A percentile compares a stretch with the other conserved stretches of the same genome.
phyloP scores from a whole-genome alignment of 2,113 vertebrate genomes.

The Hemicordylus capensis region DNA sequence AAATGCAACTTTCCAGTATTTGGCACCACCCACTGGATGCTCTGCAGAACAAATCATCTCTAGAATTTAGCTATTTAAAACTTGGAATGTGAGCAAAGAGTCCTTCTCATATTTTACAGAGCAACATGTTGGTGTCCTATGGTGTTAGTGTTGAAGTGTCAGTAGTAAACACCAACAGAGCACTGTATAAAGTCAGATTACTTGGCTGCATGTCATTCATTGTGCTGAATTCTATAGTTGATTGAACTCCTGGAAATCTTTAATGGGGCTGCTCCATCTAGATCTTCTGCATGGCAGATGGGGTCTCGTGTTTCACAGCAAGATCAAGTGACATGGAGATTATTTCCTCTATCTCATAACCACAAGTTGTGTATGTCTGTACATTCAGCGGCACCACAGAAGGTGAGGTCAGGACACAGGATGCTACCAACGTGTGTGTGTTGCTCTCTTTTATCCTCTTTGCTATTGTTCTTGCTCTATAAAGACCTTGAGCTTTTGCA shows the following conservation, averaged over 20 bases:
- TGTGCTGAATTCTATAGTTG: neutral
- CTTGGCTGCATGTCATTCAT: neutral
- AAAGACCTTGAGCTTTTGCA: neutral
- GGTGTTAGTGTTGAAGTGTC: constrained; percentile 16
- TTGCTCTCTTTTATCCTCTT: neutral
- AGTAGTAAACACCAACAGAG: neutral
- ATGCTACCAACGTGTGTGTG: neutral
- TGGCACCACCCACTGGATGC: constrained; percentile 72
- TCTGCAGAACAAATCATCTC: constrained; percentile 48
- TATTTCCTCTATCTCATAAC: neutral
- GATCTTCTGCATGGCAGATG: neutral
- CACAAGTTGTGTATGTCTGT: neutral
- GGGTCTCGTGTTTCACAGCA: neutral
- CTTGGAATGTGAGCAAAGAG: neutral
- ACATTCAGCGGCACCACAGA: neutral
- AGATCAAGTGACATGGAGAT: neutral
- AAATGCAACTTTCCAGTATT: constrained; percentile 50
- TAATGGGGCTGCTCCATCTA: neutral
- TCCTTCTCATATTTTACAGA: neutral
- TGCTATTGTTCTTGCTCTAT: neutral
- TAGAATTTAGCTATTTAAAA: constrained; percentile 26
- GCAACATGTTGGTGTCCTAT: neutral
- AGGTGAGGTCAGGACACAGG: neutral
- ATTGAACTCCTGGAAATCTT: neutral
- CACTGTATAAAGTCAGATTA: neutral